These are phyloP conservation scores for Lissocephala sabroskyi DNA, from an alignment of 2,888 invertebrate genomes.

Conservation along the genomic window DNA sequence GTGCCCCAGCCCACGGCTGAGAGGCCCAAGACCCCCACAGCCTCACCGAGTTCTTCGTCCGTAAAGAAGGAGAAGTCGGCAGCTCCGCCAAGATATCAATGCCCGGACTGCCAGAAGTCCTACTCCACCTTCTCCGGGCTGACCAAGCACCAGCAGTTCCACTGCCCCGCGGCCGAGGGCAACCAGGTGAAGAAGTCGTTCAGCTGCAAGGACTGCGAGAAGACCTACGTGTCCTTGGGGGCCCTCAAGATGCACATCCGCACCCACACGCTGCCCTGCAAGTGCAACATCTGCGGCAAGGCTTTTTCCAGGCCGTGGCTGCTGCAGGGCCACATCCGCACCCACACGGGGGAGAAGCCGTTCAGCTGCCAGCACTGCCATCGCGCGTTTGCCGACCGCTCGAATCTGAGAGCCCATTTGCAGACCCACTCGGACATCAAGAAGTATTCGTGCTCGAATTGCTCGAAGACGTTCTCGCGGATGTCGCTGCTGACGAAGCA, in stretches of 20 bases:
- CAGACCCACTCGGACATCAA: conserved; percentile 99
- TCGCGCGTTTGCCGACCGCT: conserved; percentile 96
- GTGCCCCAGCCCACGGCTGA: too few relatives aligned
- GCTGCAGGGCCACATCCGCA: conserved; percentile 96
- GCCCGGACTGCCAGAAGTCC: conserved; percentile 93
- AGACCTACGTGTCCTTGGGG: conserved; percentile 94
- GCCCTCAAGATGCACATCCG: conserved; percentile 99
- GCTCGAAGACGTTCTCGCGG: conserved; percentile 96
- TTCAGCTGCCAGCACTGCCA: conserved; percentile 97
- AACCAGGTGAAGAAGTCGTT: conserved; percentile 92
- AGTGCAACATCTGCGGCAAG: conserved; percentile 96
- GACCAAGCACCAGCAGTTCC: conserved; percentile 97
- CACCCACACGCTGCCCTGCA: conserved; percentile 97
- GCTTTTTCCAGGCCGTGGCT: conserved; percentile 98
- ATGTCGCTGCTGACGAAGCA: conserved; percentile 97
- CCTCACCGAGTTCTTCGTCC: conserved; percentile 37
- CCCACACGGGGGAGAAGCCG: conserved; percentile 98
- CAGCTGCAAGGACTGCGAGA: conserved; percentile 96
- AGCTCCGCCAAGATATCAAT: conserved; percentile 85
- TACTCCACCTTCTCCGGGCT: conserved; percentile 97
- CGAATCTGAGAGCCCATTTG: conserved; percentile 95
- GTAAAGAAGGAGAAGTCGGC: conserved; percentile 70
- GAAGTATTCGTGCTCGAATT: conserved; percentile 94
- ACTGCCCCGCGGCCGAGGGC: conserved; percentile 90
- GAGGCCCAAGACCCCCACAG: conserved; percentile 4